A percentile compares a stretch with the other conserved stretches of the same genome.
Evolutionary conservation across 2,888 invertebrate species (phyloP).

Genomic region (Leptopilina drosophilae): DNA sequence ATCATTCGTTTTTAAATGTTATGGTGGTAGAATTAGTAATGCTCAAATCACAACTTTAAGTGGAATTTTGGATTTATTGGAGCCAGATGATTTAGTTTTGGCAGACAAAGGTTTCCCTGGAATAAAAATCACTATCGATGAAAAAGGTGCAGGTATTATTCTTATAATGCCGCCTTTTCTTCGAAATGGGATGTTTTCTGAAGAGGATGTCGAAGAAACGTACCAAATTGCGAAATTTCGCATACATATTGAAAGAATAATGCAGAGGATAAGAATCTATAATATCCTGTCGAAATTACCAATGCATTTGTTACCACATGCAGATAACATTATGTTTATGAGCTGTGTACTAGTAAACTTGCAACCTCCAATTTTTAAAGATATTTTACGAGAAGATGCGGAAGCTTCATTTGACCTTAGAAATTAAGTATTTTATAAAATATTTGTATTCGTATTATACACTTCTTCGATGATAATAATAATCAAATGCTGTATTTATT

Average conservation of each 20-base stretch:
- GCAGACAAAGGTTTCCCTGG: slow-evolving; percentile 57
- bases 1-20: slow-evolving; percentile 46
- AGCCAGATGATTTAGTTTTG: slow-evolving; percentile 51
- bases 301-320: slow-evolving; percentile 31
- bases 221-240: no score
- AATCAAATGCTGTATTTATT: no score
- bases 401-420: neutral
- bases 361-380: neutral
- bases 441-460: no score
- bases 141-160: slow-evolving; percentile 35
- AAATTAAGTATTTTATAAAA: no score
- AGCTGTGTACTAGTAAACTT: slow-evolving; percentile 40
- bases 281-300: slow-evolving; percentile 47
- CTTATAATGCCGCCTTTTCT: no score
- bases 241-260: slow-evolving; percentile 42
- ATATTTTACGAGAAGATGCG: neutral
- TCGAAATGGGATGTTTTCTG: no score
- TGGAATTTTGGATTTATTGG: slow-evolving; percentile 50
- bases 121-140: slow-evolving; percentile 44
- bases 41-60: slow-evolving; percentile 46
- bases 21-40: slow-evolving; percentile 50
- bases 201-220: no score
- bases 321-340: slow-evolving; percentile 51
- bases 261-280: slow-evolving; percentile 49
- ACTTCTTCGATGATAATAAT: no score